These are phyloP conservation scores for Pantelozetes paolii DNA, from an alignment of 2,888 invertebrate species.

Conservation along the genomic window DNA sequence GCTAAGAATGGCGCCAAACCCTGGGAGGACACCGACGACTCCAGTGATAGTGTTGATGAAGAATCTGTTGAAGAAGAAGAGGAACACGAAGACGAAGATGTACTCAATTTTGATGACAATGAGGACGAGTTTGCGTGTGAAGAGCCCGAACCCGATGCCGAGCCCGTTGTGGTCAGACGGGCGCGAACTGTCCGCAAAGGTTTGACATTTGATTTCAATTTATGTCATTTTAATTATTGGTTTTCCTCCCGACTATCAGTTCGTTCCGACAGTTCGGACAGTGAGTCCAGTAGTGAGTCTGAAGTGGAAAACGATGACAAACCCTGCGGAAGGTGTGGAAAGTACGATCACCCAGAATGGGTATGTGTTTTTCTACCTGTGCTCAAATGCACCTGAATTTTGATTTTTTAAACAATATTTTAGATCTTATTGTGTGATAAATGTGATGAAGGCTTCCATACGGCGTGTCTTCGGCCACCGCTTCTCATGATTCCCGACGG, in stretches of 20 bases:
- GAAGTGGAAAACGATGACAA: conserved; percentile 60
- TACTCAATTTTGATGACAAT: conserved; percentile 58
- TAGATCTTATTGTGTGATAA: conserved; percentile 87
- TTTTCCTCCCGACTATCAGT: conserved; percentile 26
- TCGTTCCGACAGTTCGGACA: conserved; percentile 12
- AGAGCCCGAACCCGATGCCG: conserved; percentile 63
- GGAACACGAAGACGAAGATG: conserved; percentile 53
- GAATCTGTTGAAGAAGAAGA: conserved; percentile 47
- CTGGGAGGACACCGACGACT: conserved; percentile 42
- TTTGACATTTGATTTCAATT: not conserved
- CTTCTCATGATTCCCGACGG: conserved; percentile 92
- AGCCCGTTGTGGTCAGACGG: conserved; percentile 65
- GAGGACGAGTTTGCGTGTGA: conserved; percentile 86
- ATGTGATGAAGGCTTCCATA: conserved; percentile 95
- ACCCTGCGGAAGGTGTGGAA: conserved; percentile 82
- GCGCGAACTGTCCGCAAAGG: conserved; percentile 78
- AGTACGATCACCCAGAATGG: conserved; percentile 90
- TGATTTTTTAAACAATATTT: conserved; percentile 42
- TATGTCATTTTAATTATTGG: conserved; percentile 37
- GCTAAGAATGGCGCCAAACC: conserved; percentile 27
- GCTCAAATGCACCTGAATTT: not conserved
- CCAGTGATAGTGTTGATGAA: conserved; percentile 37
- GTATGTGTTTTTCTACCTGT: conserved; percentile 49
- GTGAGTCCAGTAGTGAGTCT: conserved; percentile 43
- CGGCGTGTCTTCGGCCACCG: conserved; percentile 85